Evolutionary conservation across 2,113 vertebrate genomes (phyloP), one percentile per base, ranked within the genome.

Genomic region (Parotia lawesii): DNA sequence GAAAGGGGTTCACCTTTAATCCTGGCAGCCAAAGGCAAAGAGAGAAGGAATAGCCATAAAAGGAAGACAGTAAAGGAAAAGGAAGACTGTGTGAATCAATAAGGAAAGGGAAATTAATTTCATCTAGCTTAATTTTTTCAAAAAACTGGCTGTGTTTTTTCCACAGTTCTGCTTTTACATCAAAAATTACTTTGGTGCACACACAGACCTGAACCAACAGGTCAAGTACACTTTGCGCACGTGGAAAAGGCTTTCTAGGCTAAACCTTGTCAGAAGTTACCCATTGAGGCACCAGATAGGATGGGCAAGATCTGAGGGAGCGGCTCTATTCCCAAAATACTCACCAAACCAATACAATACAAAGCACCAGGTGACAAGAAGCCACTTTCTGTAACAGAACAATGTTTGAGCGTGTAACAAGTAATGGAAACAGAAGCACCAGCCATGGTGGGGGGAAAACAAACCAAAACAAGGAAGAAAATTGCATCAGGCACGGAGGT

Each of bases 391-490:
- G 0, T 25, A 48, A 35, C 31, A 53, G n/a, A 58, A 40, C 9
- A 4, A 23, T 11, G 3, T 61, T 73, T 66, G 3, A 4, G 5
- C 2, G 4, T 29, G n/a, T 10, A 65, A 48, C 37, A 71, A 44
- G 15, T 4, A 47, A 21, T 15, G 24, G 27, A 54, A 78, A 67
- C 6, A 69, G 15, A 44, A 84, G 53, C 10, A n/a, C 12, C 37
- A 37, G 40, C 22, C 40, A 14, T 0, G 0, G 14, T 2, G 12
- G 11, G 33, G 28, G 3, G 2, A n/a, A 27, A 62, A 50, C 28
- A 50, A 73, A 44, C 12, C 5, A 13, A 28, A 79, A 21, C 15
- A 37, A 67, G n/a, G 3, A 8, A 77, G 10, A 60, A 71, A 88
- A 87, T 0, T n/a, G 44, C 9, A 25, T 7, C 3, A 56, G 56